Conservation (phyloP, 2,797 vertebrate genomes). For the Rousettus madagascariensis region DNA sequence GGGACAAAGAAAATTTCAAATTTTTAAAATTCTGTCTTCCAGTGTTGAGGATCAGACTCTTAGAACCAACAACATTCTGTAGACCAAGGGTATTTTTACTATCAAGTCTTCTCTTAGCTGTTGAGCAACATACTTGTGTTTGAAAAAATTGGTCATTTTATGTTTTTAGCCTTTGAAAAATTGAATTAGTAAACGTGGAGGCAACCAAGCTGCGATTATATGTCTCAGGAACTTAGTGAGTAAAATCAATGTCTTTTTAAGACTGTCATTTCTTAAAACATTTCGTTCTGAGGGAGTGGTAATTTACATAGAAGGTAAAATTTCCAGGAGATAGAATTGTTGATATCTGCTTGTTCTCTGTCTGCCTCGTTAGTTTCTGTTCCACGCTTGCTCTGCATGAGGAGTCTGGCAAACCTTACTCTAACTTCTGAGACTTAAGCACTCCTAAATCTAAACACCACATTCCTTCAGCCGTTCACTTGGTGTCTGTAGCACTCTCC, state of each 20-base stretch:
- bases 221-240: slow-evolving; percentile 25
- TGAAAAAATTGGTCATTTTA: slow-evolving; percentile 36
- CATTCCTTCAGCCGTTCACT: slow-evolving; percentile 43
- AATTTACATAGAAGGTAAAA: slow-evolving; percentile 10
- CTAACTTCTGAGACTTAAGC: slow-evolving; percentile 44
- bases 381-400: slow-evolving; percentile 81
- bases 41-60: neutral
- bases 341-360: slow-evolving; percentile 30
- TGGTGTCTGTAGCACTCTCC: neutral
- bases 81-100: neutral
- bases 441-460: slow-evolving; percentile 40
- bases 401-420: slow-evolving; percentile 48
- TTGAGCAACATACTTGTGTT: slow-evolving; percentile 21
- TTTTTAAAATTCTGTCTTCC: neutral
- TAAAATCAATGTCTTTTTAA: slow-evolving; percentile 8
- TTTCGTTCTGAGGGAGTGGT: slow-evolving; percentile 20
- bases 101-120: neutral
- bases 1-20: slow-evolving; percentile 3
- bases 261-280: slow-evolving; percentile 6
- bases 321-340: slow-evolving; percentile 13
- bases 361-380: slow-evolving; percentile 57
- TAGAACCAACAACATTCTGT: slow-evolving; percentile 22
- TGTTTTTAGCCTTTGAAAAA: slow-evolving; percentile 33
- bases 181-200: slow-evolving; percentile 28
- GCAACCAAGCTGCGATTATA: slow-evolving; percentile 13